These are phyloP conservation scores for Mobula birostris DNA, from an alignment of 2,113 vertebrate species.

Conservation along the genomic window DNA sequence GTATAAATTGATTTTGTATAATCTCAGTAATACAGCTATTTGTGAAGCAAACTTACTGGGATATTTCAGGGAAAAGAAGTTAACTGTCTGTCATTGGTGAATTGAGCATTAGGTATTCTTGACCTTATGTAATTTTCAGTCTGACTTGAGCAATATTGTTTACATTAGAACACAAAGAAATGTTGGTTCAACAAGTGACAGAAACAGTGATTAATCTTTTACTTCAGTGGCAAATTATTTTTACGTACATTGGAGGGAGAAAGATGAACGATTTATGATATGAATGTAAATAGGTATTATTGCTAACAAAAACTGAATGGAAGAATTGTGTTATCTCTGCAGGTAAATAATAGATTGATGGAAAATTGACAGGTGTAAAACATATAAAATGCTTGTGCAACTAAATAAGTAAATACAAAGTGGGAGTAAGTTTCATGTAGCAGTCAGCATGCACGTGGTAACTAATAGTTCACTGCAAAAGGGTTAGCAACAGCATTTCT, in stretches of 20 bases:
- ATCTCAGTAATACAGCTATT: neutral
- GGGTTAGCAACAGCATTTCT: neutral
- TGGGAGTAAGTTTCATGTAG: neutral
- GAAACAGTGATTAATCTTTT: slow-evolving; percentile 63
- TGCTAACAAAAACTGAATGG: neutral
- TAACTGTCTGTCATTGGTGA: slow-evolving; percentile 75
- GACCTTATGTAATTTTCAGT: slow-evolving; percentile 72
- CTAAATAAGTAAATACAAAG: neutral
- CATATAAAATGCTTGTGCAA: neutral
- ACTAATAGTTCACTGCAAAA: neutral
- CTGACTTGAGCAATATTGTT: slow-evolving; percentile 54
- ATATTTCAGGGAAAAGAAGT: neutral
- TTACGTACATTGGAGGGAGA: slow-evolving; percentile 48
- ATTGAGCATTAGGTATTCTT: slow-evolving; percentile 74
- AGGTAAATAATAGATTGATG: neutral
- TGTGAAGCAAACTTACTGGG: neutral
- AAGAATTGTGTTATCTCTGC: neutral
- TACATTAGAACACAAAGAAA: slow-evolving; percentile 48
- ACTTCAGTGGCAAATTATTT: slow-evolving; percentile 52
- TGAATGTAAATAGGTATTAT: neutral
- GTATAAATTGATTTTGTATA: neutral
- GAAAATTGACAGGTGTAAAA: neutral
- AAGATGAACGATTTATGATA: neutral
- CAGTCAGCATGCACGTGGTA: neutral
- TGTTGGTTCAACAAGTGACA: slow-evolving; percentile 58